phyloP scores from a whole-genome alignment of 2,113 vertebrate genomes.

The Paratilapia polleni region DNA sequence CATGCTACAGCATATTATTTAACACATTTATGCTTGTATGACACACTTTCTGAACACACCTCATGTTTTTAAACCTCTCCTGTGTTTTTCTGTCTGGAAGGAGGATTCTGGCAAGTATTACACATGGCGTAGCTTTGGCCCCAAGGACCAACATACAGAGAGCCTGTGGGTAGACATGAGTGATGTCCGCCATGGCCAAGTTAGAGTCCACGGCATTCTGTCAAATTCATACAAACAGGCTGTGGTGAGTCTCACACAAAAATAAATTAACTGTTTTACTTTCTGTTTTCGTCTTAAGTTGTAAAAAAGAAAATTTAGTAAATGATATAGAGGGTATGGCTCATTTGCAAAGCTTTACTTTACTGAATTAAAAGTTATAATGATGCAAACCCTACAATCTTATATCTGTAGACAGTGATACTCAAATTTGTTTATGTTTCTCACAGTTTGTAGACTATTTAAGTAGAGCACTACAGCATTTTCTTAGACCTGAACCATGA shows the following conservation, averaged over 20 bases:
- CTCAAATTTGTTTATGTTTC: background rate
- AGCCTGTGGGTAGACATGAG: constrained; percentile 89
- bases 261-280: background rate
- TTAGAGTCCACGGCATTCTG: constrained; percentile 87
- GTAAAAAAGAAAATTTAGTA: background rate
- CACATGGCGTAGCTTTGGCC: constrained; percentile 82
- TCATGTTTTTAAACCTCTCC: background rate
- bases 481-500: background rate
- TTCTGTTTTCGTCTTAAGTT: background rate
- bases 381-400: background rate
- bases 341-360: too few relatives aligned
- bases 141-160: constrained; percentile 68
- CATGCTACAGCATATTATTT: constrained; percentile 4
- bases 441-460: background rate
- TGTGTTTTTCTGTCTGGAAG: constrained; percentile 64
- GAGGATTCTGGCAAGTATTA: constrained; percentile 91
- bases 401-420: background rate
- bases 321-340: too few relatives aligned
- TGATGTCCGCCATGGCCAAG: constrained; percentile 80
- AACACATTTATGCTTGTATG: background rate
- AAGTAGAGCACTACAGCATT: background rate
- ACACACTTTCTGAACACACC: background rate
- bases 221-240: constrained; percentile 92
- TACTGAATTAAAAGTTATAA: background rate
- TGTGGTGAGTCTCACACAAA: constrained; percentile 81